phyloP scores from a whole-genome alignment of 2,888 invertebrate species.

The Drosophila koepferae region DNA sequence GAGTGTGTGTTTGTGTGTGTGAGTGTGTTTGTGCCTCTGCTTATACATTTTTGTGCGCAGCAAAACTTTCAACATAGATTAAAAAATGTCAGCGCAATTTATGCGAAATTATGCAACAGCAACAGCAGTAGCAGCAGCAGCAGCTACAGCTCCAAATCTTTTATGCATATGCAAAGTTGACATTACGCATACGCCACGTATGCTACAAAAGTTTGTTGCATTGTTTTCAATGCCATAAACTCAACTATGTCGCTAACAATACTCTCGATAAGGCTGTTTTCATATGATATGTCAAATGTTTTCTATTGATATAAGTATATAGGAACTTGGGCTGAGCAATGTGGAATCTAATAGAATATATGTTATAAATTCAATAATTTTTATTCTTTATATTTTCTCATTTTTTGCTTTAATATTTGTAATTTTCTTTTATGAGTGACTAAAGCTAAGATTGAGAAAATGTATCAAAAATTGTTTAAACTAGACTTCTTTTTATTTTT shows the following conservation, averaged over 20 bases:
- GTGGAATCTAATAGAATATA: neutral
- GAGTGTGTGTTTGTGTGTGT: slow-evolving; percentile 15
- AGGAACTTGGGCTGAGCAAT: neutral
- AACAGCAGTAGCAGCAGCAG: slow-evolving; percentile 33
- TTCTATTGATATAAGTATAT: neutral
- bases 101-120: slow-evolving; percentile 73
- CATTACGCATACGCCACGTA: slow-evolving; percentile 71
- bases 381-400: neutral
- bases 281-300: neutral
- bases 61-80: slow-evolving; percentile 75
- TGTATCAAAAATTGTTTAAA: no score
- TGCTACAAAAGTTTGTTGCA: slow-evolving; percentile 38
- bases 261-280: slow-evolving; percentile 1
- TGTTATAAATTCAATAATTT: neutral
- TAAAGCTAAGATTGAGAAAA: no score
- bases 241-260: slow-evolving; percentile 32
- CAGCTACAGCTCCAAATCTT: slow-evolving; percentile 47
- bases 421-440: no score
- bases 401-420: neutral
- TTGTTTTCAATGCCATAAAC: slow-evolving; percentile 68
- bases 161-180: slow-evolving; percentile 72
- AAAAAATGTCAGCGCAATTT: slow-evolving; percentile 77
- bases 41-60: slow-evolving; percentile 29
- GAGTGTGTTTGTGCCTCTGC: slow-evolving; percentile 8
- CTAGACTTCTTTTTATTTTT: no score